Evolutionary conservation across 2,888 invertebrate genomes (phyloP).

Genomic region (Disparrhopalites patrizii): DNA sequence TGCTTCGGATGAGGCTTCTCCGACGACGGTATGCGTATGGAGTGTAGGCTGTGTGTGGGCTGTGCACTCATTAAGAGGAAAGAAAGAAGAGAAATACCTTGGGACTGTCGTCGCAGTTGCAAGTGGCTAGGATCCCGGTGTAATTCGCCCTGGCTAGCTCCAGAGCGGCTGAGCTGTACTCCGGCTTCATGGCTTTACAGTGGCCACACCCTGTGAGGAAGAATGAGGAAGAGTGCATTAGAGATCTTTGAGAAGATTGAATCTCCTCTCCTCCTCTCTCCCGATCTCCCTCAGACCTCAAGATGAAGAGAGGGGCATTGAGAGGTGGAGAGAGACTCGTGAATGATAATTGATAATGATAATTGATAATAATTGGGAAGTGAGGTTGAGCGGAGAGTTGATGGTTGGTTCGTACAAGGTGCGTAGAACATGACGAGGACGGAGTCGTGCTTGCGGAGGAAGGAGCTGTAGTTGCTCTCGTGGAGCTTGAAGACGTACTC

Average conservation of each 20-base stretch:
- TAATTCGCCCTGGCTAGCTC: background rate
- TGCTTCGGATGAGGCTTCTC: too few relatives aligned
- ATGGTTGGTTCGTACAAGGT: slow-evolving; percentile 11
- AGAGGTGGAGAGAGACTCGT: too few relatives aligned
- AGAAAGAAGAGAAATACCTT: too few relatives aligned
- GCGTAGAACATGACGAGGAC: slow-evolving; percentile 24
- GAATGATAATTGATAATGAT: too few relatives aligned
- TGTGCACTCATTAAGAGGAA: too few relatives aligned
- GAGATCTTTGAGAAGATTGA: background rate
- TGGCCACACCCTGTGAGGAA: slow-evolving; percentile 22
- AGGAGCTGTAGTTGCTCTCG: slow-evolving; percentile 9
- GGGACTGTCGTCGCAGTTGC: slow-evolving; percentile 19
- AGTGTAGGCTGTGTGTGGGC: too few relatives aligned
- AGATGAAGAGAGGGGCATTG: too few relatives aligned
- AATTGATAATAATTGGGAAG: too few relatives aligned
- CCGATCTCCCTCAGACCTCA: too few relatives aligned
- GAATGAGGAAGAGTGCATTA: background rate
- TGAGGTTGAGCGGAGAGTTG: background rate
- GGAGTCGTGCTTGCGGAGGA: slow-evolving; percentile 11
- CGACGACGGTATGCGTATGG: too few relatives aligned
- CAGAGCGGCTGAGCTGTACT: slow-evolving; percentile 12
- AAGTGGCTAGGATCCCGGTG: background rate
- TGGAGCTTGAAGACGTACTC: slow-evolving; percentile 13
- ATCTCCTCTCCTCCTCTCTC: background rate
- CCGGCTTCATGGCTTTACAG: slow-evolving; percentile 20